Conservation (phyloP, 1,140 invertebrate species). For the Drosophila ercepeae region DNA sequence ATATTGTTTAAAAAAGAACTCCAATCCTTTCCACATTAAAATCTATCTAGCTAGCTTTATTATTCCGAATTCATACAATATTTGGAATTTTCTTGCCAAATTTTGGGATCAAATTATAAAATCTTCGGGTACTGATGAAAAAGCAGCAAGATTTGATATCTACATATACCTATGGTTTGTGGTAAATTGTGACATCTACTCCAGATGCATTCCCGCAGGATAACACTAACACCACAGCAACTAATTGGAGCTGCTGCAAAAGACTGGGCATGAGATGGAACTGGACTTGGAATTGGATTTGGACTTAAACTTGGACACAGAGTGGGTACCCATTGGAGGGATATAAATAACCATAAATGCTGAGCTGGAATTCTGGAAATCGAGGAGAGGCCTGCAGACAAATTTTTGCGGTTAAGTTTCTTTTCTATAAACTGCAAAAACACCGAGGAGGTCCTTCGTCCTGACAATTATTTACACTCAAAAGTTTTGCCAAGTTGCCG, state of each 20-base stretch:
- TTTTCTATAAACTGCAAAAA: conserved; percentile 27
- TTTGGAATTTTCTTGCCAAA: background rate
- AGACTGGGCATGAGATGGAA: background rate
- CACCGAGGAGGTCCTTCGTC: conserved; percentile 1
- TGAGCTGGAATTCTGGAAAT: conserved; percentile 10
- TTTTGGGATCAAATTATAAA: no score
- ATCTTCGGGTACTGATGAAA: no score
- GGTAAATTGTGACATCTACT: background rate
- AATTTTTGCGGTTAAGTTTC: conserved; percentile 71
- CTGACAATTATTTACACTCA: conserved; percentile 80
- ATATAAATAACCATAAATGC: conserved; percentile 77
- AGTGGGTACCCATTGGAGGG: conserved; percentile 19
- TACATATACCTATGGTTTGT: background rate
- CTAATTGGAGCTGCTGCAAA: conserved; percentile 61
- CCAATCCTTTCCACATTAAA: background rate
- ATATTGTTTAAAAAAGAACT: no score
- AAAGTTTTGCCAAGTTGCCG: conserved; percentile 71
- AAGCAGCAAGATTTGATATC: no score
- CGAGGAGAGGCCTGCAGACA: conserved; percentile 18
- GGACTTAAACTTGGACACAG: background rate
- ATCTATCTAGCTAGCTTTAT: background rate
- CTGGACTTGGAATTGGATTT: background rate
- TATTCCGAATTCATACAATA: background rate
- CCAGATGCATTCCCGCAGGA: conserved; percentile 11
- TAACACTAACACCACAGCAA: conserved; percentile 52